Evolutionary conservation across 1,140 invertebrate genomes (phyloP).

Genomic region (Tetragonula clypearis): DNA sequence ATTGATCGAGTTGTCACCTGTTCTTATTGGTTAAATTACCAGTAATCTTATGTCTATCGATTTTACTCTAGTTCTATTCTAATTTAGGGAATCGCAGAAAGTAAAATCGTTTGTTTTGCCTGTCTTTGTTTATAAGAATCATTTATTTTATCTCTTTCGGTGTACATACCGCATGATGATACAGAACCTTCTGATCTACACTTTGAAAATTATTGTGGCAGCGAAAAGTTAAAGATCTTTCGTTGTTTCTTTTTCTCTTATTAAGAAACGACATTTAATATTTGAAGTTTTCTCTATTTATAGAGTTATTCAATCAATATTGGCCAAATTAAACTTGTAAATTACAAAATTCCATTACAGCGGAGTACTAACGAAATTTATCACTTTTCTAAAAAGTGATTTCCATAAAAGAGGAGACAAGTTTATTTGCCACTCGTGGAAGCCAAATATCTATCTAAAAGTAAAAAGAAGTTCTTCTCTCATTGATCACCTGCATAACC

Average conservation of each 20-base stretch:
- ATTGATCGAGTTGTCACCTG: not conserved
- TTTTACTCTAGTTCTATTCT: too few species aligned
- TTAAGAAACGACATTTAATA: not conserved
- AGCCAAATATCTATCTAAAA: not conserved
- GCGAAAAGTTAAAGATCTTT: not conserved
- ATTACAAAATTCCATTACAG: not conserved
- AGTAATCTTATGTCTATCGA: too few species aligned
- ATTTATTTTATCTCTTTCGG: too few species aligned
- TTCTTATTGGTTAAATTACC: too few species aligned
- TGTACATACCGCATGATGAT: too few species aligned
- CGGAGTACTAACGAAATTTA: not conserved
- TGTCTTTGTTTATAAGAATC: too few species aligned
- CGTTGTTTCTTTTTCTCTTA: not conserved
- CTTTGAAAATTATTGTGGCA: too few species aligned
- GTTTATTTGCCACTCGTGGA: not conserved
- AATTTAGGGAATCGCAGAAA: too few species aligned
- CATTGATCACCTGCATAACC: not conserved
- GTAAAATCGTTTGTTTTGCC: too few species aligned
- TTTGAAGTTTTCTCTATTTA: too few species aligned
- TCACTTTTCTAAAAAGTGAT: not conserved
- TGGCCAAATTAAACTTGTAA: not conserved
- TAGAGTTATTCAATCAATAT: not conserved
- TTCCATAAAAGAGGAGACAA: not conserved
- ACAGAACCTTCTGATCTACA: too few species aligned
- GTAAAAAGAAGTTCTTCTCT: not conserved